These are phyloP conservation scores for Cephalotes varians DNA, from an alignment of 2,888 invertebrate genomes.

Conservation along the genomic window DNA sequence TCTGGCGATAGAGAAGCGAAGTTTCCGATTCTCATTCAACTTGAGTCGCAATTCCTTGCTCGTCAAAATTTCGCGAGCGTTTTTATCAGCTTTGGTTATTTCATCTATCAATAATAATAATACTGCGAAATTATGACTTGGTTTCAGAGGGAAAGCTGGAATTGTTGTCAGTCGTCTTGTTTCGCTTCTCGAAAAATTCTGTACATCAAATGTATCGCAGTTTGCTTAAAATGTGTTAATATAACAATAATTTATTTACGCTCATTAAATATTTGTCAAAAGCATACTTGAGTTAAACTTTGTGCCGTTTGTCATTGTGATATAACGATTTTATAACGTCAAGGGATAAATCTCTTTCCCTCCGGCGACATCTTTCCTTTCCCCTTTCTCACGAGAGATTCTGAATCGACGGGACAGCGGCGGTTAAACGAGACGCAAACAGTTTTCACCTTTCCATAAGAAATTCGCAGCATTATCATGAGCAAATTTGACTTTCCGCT, in stretches of 20 bases:
- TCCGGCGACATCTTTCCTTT: not conserved
- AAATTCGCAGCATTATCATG: conserved; percentile 81
- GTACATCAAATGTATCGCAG: not conserved
- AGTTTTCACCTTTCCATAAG: conserved; percentile 73
- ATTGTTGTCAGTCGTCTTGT: not conserved
- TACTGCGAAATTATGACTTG: conserved; percentile 5
- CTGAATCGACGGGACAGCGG: conserved; percentile 24
- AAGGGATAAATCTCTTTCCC: not conserved
- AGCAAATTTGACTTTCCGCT: conserved; percentile 82
- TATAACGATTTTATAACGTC: conserved; percentile 31
- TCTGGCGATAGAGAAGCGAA: conserved; percentile 68
- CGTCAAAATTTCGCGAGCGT: conserved; percentile 42
- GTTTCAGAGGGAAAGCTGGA: not conserved
- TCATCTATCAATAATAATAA: conserved; percentile 20
- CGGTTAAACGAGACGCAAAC: conserved; percentile 66
- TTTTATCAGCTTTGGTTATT: conserved; percentile 39
- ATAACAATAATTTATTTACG: not conserved
- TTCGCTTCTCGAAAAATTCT: not conserved
- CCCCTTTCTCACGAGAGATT: conserved; percentile 24
- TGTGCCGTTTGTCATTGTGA: not conserved
- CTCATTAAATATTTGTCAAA: not conserved
- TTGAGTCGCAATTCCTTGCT: conserved; percentile 1
- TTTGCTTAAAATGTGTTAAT: not conserved
- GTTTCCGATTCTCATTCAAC: conserved; percentile 58
- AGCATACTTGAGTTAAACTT: not conserved